Evolutionary conservation across 2,888 invertebrate genomes (phyloP).

Genomic region (Physocephala rufipes): DNA sequence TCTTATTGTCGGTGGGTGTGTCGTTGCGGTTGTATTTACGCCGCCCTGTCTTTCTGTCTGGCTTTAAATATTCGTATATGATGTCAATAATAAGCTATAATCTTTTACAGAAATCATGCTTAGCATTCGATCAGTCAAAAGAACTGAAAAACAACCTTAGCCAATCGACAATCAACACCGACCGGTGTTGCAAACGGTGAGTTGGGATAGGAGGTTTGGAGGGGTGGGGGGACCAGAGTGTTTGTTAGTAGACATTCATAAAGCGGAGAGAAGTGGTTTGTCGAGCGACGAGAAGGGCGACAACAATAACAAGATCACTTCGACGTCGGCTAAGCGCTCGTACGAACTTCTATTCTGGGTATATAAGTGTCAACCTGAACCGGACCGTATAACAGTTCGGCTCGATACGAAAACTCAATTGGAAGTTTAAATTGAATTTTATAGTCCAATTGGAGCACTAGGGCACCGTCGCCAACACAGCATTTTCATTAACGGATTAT

Average conservation of each 20-base stretch:
- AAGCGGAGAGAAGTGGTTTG: conserved; percentile 37
- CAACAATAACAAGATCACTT: conserved; percentile 29
- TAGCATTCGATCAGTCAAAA: conserved; percentile 59
- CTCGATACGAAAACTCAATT: conserved; percentile 63
- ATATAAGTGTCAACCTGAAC: conserved; percentile 60
- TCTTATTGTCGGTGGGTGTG: conserved; percentile 29
- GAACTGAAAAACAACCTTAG: conserved; percentile 23
- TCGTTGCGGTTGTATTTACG: conserved; percentile 37
- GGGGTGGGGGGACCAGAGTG: background rate
- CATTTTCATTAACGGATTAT: background rate
- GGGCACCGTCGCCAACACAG: conserved; percentile 41
- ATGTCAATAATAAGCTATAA: conserved; percentile 50
- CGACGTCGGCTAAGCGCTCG: conserved; percentile 35
- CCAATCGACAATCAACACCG: conserved; percentile 38
- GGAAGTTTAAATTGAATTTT: conserved; percentile 65
- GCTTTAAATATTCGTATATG: background rate
- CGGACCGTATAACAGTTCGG: conserved; percentile 60
- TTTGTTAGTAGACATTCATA: too few relatives aligned
- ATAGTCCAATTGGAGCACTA: conserved; percentile 64
- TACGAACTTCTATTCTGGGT: conserved; percentile 52
- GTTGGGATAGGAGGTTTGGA: background rate
- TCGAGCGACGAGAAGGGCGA: conserved; percentile 6
- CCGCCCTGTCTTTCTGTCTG: conserved; percentile 25
- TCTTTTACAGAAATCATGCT: conserved; percentile 59
- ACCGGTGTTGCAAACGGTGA: conserved; percentile 11